These are phyloP conservation scores for Chionoecetes opilio DNA, from an alignment of 1,140 invertebrate species.

Conservation along the genomic window DNA sequence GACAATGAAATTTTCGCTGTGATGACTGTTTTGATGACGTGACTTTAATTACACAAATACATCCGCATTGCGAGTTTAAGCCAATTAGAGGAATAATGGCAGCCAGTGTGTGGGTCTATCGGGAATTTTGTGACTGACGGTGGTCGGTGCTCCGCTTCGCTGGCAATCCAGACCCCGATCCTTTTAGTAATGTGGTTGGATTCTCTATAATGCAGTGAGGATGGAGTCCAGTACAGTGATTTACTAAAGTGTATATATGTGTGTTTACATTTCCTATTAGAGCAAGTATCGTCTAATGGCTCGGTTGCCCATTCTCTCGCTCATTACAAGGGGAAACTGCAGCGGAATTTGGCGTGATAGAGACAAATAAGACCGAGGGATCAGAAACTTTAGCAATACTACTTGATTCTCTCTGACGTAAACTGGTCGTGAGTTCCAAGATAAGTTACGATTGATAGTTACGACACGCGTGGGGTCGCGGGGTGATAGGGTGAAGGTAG, in stretches of 20 bases:
- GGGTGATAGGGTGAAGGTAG: neutral
- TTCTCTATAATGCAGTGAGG: neutral
- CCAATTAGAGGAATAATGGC: slow-evolving; percentile 29
- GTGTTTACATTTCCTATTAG: slow-evolving; percentile 30
- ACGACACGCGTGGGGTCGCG: neutral
- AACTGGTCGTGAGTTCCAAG: slow-evolving; percentile 18
- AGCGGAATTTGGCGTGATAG: slow-evolving; percentile 8
- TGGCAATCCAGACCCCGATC: neutral
- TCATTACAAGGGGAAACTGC: slow-evolving; percentile 28
- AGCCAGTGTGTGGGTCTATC: neutral
- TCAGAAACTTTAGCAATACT: slow-evolving; percentile 30
- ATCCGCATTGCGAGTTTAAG: slow-evolving; percentile 10
- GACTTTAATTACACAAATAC: slow-evolving; percentile 21
- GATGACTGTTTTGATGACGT: neutral
- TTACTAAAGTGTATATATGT: slow-evolving; percentile 14
- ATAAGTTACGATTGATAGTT: slow-evolving; percentile 30
- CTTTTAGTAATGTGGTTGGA: slow-evolving; percentile 10
- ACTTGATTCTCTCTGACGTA: slow-evolving; percentile 28
- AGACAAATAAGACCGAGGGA: slow-evolving; percentile 19
- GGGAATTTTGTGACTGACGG: neutral
- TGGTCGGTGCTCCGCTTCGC: no score
- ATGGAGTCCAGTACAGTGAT: slow-evolving; percentile 1
- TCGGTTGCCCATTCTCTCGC: neutral
- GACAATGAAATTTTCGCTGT: neutral
- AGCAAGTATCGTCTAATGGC: slow-evolving; percentile 1